Evolutionary conservation across 1,140 invertebrate species (phyloP).

Genomic region (Lasioglossum baleicum): DNA sequence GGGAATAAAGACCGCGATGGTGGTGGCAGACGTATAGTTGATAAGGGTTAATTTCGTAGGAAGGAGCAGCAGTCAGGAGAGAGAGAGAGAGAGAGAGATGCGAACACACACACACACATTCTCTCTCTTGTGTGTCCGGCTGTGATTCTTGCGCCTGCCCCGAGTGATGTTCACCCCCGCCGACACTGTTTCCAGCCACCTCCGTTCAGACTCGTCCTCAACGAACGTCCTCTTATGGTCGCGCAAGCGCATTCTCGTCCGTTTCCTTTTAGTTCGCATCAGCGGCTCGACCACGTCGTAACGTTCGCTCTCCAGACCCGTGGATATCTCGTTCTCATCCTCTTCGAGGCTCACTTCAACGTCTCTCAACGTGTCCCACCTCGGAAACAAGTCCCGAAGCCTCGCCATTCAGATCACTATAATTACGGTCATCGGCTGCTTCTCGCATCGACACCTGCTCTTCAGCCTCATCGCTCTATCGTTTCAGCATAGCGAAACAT

Average conservation of each 20-base stretch:
- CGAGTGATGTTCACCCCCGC: slow-evolving; percentile 58
- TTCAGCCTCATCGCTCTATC: not conserved
- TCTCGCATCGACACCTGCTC: not conserved
- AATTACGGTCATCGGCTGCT: slow-evolving; percentile 23
- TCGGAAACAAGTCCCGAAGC: not conserved
- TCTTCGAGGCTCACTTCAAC: too few species aligned
- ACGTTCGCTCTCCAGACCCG: slow-evolving; percentile 40
- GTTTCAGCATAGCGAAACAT: not conserved
- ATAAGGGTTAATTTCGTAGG: slow-evolving; percentile 81
- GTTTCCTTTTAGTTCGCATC: slow-evolving; percentile 57
- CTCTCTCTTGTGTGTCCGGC: slow-evolving; percentile 66
- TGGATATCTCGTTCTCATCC: not conserved
- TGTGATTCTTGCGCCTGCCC: slow-evolving; percentile 74
- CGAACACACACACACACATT: too few species aligned
- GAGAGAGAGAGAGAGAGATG: too few species aligned
- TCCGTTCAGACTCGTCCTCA: slow-evolving; percentile 30
- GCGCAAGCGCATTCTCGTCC: slow-evolving; percentile 60
- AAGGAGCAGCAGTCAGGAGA: slow-evolving; percentile 34
- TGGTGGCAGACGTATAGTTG: slow-evolving; percentile 71
- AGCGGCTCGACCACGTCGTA: slow-evolving; percentile 55
- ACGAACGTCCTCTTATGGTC: slow-evolving; percentile 40
- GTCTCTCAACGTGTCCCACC: too few species aligned
- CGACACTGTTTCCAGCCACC: slow-evolving; percentile 39
- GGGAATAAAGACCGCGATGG: slow-evolving; percentile 42
- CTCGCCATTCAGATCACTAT: slow-evolving; percentile 13